Conservation (phyloP, 2,113 vertebrate species). For the Cheirogaleus medius region DNA sequence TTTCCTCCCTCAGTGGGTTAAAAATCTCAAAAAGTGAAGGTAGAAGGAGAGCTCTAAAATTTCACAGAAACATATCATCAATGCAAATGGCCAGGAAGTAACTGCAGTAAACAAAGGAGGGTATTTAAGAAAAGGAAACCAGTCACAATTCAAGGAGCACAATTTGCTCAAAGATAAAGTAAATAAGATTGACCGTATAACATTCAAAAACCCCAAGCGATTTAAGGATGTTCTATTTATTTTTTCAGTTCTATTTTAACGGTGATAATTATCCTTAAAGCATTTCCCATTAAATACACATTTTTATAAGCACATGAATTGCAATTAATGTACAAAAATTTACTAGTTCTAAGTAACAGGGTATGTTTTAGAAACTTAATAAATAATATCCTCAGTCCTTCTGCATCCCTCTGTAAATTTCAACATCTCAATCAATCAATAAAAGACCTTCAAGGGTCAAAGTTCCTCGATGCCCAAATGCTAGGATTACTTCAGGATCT, state of each 20-base stretch:
- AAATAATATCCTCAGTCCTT: background rate
- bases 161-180: slow-evolving; percentile 21
- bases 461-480: background rate
- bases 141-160: background rate
- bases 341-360: background rate
- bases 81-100: background rate
- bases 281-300: background rate
- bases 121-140: background rate
- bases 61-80: background rate
- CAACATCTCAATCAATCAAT: background rate
- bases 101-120: background rate
- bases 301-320: background rate
- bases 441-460: background rate
- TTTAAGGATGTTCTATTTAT: background rate
- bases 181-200: background rate
- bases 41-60: background rate
- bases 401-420: background rate
- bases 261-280: background rate
- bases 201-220: background rate
- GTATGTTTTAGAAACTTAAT: background rate
- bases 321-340: background rate
- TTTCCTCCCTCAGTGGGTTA: background rate
- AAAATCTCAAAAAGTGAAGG: background rate
- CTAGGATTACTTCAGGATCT: background rate
- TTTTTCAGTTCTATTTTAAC: background rate